These are phyloP conservation scores for Phrynosoma blainvillii DNA, from an alignment of 2,113 vertebrate species.

Conservation along the genomic window DNA sequence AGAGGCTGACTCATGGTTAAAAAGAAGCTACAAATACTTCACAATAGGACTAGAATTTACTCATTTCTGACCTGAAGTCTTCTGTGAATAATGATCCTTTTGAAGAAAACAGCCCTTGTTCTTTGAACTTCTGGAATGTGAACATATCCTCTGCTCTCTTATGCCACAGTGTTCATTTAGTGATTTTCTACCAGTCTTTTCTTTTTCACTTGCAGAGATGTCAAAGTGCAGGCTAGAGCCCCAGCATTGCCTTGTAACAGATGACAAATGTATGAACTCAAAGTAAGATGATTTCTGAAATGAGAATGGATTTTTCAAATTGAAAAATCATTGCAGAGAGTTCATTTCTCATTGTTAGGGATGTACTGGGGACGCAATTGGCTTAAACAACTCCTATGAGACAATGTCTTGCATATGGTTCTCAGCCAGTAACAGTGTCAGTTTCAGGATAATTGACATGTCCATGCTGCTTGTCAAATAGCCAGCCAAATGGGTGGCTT, in stretches of 20 bases:
- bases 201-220: constrained; percentile 9
- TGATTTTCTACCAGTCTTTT: constrained; percentile 14
- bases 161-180: not conserved
- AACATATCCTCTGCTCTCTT: constrained; percentile 18
- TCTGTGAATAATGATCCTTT: constrained; percentile 20
- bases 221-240: constrained; percentile 9
- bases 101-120: constrained; percentile 23
- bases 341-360: constrained; percentile 36
- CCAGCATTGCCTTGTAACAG: constrained; percentile 11
- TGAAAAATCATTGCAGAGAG: constrained; percentile 34
- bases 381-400: constrained; percentile 30
- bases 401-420: not conserved
- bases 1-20: not conserved
- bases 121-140: constrained; percentile 7
- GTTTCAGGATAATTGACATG: constrained; percentile 10
- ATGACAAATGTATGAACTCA: constrained; percentile 31
- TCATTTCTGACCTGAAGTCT: not conserved
- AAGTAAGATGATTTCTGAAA: constrained; percentile 33
- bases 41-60: constrained; percentile 2
- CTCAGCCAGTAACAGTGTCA: not conserved
- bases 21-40: not conserved
- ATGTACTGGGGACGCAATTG: not conserved
- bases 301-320: constrained; percentile 47
- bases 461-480: not conserved
- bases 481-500: not conserved